phyloP scores from a whole-genome alignment of 2,888 invertebrate species.

The Metallyticus violacea region DNA sequence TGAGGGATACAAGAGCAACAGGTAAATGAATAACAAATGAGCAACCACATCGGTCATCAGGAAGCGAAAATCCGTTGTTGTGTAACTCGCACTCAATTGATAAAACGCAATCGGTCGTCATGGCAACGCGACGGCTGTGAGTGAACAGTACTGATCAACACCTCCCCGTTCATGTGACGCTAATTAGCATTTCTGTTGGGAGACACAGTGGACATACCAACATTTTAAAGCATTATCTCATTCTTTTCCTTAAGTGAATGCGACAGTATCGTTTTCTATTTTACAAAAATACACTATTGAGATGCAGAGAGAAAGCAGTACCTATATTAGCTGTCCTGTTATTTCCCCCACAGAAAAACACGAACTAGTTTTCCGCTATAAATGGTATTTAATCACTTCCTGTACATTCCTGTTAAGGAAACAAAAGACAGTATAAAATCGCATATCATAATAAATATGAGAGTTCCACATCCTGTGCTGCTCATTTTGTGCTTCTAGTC shows the following conservation, averaged over 20 bases:
- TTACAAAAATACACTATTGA: no score
- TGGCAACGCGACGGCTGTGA: background rate
- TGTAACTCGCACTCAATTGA: background rate
- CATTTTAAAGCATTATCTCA: background rate
- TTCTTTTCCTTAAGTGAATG: background rate
- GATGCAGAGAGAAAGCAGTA: background rate
- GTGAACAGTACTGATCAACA: background rate
- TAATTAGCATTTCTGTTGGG: background rate
- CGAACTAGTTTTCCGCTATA: background rate
- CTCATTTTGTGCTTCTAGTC: background rate
- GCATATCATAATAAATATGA: background rate
- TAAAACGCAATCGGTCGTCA: background rate
- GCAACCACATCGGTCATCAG: background rate
- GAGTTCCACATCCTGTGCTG: background rate
- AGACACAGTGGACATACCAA: background rate
- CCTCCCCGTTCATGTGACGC: background rate
- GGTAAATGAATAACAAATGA: background rate
- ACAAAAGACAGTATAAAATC: background rate
- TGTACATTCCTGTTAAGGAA: background rate
- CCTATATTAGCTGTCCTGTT: no score
- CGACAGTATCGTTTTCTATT: background rate
- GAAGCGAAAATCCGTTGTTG: background rate
- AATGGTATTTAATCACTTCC: background rate
- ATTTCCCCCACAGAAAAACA: no score
- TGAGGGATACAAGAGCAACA: background rate